Percentiles rank a stretch among this genome's conserved stretches.
Conservation (phyloP, 2,797 vertebrate genomes). For the Choloepus didactylus region DNA sequence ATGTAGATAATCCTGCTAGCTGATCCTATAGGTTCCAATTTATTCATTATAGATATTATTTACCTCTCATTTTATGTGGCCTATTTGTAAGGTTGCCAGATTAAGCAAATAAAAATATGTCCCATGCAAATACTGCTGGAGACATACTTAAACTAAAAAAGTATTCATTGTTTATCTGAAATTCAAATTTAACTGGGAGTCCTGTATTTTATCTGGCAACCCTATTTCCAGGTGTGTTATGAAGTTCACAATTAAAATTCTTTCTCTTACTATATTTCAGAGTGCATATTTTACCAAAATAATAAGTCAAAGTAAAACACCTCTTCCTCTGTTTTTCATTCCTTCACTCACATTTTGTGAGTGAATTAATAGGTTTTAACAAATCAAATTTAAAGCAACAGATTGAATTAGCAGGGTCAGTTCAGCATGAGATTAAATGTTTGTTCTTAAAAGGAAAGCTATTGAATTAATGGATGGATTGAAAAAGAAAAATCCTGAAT, state of each 20-base stretch:
- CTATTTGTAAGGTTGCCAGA: slow-evolving; percentile 1
- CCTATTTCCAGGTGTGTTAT: not conserved
- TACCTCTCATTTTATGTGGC: not conserved
- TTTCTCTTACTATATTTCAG: slow-evolving; percentile 40
- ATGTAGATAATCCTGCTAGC: not conserved
- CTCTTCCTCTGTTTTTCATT: slow-evolving; percentile 32
- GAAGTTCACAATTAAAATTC: slow-evolving; percentile 45
- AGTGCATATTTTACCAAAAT: slow-evolving; percentile 49
- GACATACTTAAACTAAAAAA: slow-evolving; percentile 35
- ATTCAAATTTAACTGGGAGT: slow-evolving; percentile 40
- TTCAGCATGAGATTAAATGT: slow-evolving; percentile 48
- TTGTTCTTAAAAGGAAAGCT: slow-evolving; percentile 30
- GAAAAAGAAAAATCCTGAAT: slow-evolving; percentile 26
- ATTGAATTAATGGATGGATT: slow-evolving; percentile 8
- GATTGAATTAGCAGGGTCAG: not conserved
- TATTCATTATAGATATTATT: not conserved
- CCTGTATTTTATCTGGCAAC: not conserved
- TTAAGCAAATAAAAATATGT: slow-evolving; percentile 47
- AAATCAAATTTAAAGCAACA: slow-evolving; percentile 48
- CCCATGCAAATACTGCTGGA: not conserved
- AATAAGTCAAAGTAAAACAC: slow-evolving; percentile 40
- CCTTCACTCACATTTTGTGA: slow-evolving; percentile 18
- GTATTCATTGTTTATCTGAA: slow-evolving; percentile 20
- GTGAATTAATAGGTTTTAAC: not conserved
- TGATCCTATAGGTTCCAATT: slow-evolving; percentile 52